Conservation (phyloP, 1,140 invertebrate species). For the Cylas formicarius region DNA sequence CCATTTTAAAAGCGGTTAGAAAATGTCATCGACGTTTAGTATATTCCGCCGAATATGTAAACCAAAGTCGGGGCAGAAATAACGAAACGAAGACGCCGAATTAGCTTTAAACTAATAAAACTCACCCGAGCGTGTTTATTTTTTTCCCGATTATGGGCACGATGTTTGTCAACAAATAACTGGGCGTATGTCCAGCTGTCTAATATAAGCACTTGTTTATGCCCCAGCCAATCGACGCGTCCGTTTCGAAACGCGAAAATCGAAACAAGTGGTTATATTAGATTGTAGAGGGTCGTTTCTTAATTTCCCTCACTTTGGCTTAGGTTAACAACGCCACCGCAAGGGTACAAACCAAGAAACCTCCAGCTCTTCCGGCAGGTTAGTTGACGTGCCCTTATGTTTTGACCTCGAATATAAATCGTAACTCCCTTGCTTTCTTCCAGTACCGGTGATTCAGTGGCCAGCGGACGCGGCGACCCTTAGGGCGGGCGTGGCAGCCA, state of each 20-base stretch:
- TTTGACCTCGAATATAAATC: background rate
- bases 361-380: constrained; percentile 88
- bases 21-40: no score
- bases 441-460: constrained; percentile 80
- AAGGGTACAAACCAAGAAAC: constrained; percentile 96
- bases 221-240: no score
- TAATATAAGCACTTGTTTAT: constrained; percentile 30
- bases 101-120: no score
- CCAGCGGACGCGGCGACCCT: constrained; percentile 60
- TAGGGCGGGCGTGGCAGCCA: constrained; percentile 59
- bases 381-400: constrained; percentile 3
- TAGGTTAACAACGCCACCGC: constrained; percentile 98
- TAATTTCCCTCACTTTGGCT: constrained; percentile 19
- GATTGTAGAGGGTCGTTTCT: constrained; percentile 14
- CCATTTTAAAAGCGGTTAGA: no score
- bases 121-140: no score
- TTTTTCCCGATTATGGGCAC: no score
- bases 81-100: no score
- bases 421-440: constrained; percentile 29
- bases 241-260: constrained; percentile 2
- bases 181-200: no score
- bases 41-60: no score
- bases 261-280: constrained; percentile 29
- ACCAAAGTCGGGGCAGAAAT: no score
- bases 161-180: no score